Evolutionary conservation across 2,113 vertebrate genomes (phyloP).

Genomic region (Cynopterus brachyotis): DNA sequence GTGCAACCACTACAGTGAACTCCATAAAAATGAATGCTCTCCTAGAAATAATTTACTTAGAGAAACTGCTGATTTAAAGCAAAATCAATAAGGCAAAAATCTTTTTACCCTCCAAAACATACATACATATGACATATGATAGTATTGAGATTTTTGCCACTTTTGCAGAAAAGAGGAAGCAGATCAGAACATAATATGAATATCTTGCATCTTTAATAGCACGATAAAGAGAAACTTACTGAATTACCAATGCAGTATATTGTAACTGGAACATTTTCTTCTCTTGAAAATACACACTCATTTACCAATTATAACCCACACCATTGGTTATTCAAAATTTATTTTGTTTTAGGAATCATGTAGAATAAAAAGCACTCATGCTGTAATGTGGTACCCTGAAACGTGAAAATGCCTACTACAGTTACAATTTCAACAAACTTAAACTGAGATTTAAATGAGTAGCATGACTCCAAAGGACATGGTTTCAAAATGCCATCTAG

Average conservation of each 20-base stretch:
- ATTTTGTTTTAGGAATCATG: slow-evolving; percentile 43
- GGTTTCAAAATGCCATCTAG: slow-evolving; percentile 8
- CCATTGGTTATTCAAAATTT: neutral
- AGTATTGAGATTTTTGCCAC: neutral
- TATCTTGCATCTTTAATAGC: neutral
- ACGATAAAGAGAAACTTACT: neutral
- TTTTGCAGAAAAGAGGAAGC: neutral
- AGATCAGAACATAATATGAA: neutral
- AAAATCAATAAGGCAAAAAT: neutral
- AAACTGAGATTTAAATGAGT: neutral
- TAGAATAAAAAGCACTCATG: neutral
- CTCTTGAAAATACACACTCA: neutral
- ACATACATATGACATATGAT: neutral
- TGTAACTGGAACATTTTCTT: neutral
- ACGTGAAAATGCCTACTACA: neutral
- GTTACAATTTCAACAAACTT: slow-evolving; percentile 40
- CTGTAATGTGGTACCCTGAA: neutral
- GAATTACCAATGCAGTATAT: neutral
- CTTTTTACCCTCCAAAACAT: neutral
- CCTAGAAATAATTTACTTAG: neutral
- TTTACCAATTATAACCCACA: neutral
- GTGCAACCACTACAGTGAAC: neutral
- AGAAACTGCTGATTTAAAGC: neutral
- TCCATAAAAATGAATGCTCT: neutral
- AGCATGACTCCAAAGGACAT: neutral